Base-by-base conservation (phyloP, 2,888 invertebrate species). In the Folsomia candida region DNA sequence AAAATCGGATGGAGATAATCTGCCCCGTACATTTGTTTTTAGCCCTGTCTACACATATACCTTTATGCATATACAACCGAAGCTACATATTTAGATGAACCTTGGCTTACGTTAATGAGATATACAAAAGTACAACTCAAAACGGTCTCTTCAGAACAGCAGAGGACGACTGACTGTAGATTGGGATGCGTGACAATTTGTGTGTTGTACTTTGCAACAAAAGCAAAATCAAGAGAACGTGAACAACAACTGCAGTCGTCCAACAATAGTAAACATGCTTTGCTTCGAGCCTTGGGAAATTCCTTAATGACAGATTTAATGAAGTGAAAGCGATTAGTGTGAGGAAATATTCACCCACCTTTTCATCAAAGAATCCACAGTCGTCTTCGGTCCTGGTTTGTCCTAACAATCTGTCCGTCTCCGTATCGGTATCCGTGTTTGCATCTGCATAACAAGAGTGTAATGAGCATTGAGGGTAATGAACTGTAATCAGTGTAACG, bases 351-450 rank as follows among this genome's bases (percentile, higher is more conserved):
- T 51, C 63, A 6, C 79, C 69, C 80, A 83, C 81, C 87, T 93
- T 93, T 78, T 94, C 93, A 81, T 94, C 93, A 81, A 92, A 94
- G 84, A 93, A 94, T 72, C 93, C 93, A 83, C 93, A 92, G 83
- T 94, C 94, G 81, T 94, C 94, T 60, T 80, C 80, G n/a, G 93
- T 91, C 78, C 94, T 87, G 83, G 97, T 96, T 82, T 97, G 96
- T 22, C 97, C 96, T 73, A 97, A 87, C 74, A 97, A 85, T 81
- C 97, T 87, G 84, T 97, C 97, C n/a, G 97, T 97, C 85, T 97
- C 97, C 80, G 97, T 88, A 83, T 98, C 97, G 0, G 97, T 98
- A 82, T 97, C 97, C 0, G 97, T 98, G 82, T 97, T 97, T 27
- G 95, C 94, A 84, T 94, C 94, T 82, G 76, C 59, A 75, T 67